Evolutionary conservation across 2,888 invertebrate species (phyloP), one percentile per base, ranked within the genome.

Genomic region (Eulithis prunata): DNA sequence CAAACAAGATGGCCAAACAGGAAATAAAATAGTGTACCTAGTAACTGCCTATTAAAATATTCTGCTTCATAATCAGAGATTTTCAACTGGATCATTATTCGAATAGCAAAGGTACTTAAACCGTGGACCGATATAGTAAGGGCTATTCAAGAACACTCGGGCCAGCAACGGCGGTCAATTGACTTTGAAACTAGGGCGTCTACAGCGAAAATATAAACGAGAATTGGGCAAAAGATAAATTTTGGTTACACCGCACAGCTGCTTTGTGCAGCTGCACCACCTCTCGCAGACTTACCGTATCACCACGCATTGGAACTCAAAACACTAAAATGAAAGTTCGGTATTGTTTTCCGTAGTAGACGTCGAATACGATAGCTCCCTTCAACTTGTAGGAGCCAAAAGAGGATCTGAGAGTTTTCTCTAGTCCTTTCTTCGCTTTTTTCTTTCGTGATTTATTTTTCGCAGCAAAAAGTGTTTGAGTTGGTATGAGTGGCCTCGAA

Each of bases 121-220:
- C 28, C 14, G 51, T 12, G 41, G 51, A 62, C 56, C 72, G 71
- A 61, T 58, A 66, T 58, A 66, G 66, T 59, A 41, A 70, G 70
- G 72, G 67, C 53, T 32, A 14, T 73, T 77, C 69, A 69, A 80
- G 78, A 62, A 72, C 66, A 55, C 80, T 79, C 66, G 59, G 70
- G 64, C 68, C 72, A 71, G 71, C 54, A 54, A 54, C 75, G 74
- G 71, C 73, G 81, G 81, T 80, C 82, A 77, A 82, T 82, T 82
- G 81, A 82, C 80, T 81, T 81, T 78, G 78, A 81, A 82, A 82
- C 81, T 82, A 81, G 41, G 41, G 41, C 41, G 41, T 41, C 41
- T 41, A 41, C 41, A 11, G 8, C 41, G 41, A 10, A 11, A 41
- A 41, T 7, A 41, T 41, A 41, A 8, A 41, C 8, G 41, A 41